Evolutionary conservation across 2,888 invertebrate species (phyloP).

Genomic region (Heliothis peltigera): DNA sequence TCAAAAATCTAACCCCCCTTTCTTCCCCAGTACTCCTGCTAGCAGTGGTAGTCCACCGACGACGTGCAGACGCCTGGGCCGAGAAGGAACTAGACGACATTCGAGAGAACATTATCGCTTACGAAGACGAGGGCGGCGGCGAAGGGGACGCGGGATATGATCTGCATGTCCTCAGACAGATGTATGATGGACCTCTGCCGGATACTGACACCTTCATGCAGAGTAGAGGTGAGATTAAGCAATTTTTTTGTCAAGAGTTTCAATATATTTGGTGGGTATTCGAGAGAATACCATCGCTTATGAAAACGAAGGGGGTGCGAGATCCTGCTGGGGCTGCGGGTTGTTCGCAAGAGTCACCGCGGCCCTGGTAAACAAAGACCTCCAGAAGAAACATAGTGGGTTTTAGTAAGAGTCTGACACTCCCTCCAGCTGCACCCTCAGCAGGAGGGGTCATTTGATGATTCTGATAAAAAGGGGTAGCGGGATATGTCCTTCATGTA

Average conservation of each 20-base stretch:
- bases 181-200: conserved; percentile 90
- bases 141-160: conserved; percentile 98
- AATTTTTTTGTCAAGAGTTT: too few relatives aligned
- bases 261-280: too few relatives aligned
- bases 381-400: too few relatives aligned
- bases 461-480: too few relatives aligned
- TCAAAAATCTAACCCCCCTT: conserved; percentile 12
- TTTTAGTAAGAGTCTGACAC: too few relatives aligned
- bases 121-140: conserved; percentile 99
- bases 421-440: too few relatives aligned
- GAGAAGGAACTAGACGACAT: conserved; percentile 98
- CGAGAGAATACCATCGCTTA: conserved; percentile 99
- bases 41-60: conserved; percentile 96
- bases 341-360: too few relatives aligned
- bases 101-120: conserved; percentile 98
- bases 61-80: conserved; percentile 95
- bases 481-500: conserved; percentile 96
- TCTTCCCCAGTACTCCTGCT: conserved; percentile 92
- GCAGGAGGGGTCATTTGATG: too few relatives aligned
- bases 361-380: too few relatives aligned
- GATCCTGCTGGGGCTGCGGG: too few relatives aligned
- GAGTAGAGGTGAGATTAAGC: conserved; percentile 81
- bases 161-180: conserved; percentile 93
- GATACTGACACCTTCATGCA: conserved; percentile 89
- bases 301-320: conserved; percentile 99